Evolutionary conservation across 1,140 invertebrate genomes (phyloP).

Genomic region (Paraescarpia echinospica): DNA sequence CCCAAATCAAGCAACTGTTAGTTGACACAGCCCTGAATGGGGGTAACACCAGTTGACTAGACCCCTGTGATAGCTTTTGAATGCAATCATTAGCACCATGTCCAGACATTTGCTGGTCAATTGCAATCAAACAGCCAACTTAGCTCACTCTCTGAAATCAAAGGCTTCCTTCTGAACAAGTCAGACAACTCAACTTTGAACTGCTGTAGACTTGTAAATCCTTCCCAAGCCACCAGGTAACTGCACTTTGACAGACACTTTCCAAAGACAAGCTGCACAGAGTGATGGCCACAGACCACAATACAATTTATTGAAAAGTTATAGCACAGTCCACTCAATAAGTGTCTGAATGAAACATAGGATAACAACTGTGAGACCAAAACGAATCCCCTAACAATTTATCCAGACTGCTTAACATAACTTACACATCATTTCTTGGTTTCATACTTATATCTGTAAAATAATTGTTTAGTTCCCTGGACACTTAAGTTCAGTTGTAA

Average conservation of each 20-base stretch:
- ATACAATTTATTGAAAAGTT: no score
- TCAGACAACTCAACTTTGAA: background rate
- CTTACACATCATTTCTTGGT: no score
- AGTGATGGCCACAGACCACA: background rate
- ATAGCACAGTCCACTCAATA: background rate
- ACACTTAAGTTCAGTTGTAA: no score
- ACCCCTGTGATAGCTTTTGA: background rate
- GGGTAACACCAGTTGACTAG: background rate
- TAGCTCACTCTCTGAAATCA: background rate
- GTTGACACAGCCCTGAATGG: background rate
- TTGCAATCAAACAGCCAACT: background rate
- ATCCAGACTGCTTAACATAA: no score
- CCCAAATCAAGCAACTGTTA: background rate
- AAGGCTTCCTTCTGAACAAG: background rate
- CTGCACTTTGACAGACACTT: background rate
- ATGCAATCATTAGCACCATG: background rate
- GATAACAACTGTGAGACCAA: background rate
- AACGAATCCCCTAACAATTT: background rate
- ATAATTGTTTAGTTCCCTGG: no score
- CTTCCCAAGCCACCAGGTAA: background rate
- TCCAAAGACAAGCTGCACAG: background rate
- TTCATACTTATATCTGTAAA: no score
- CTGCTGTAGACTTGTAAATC: background rate
- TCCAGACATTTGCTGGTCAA: background rate
- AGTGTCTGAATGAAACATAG: background rate